These are phyloP conservation scores for Cossypha polioptera DNA, from an alignment of 2,797 vertebrate species.

Conservation along the genomic window DNA sequence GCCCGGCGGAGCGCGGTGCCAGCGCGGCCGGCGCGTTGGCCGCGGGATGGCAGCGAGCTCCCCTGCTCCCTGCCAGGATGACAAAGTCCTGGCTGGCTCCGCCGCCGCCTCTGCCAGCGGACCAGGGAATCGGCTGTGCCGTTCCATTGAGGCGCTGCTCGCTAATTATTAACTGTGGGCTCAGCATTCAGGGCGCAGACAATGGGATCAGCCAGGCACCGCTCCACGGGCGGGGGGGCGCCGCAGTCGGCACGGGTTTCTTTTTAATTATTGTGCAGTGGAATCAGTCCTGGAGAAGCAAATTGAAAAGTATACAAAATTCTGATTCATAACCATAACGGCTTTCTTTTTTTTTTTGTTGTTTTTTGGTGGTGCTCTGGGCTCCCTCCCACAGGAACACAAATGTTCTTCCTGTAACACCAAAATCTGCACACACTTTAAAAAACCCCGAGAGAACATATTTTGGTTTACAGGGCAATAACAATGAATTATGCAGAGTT, in stretches of 20 bases:
- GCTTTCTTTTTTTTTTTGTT: not conserved
- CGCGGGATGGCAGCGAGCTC: not conserved
- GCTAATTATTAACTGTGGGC: constrained; percentile 60
- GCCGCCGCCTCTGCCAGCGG: not conserved
- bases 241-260: not conserved
- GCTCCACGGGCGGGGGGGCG: not conserved
- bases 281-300: not conserved
- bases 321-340: not conserved
- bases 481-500: not conserved
- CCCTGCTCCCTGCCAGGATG: constrained; percentile 39
- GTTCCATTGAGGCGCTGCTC: constrained; percentile 38
- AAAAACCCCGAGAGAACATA: not conserved
- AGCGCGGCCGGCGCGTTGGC: not conserved
- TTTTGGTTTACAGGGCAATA: not conserved
- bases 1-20: not conserved
- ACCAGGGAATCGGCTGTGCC: constrained; percentile 1
- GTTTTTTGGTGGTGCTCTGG: not conserved
- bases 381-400: not conserved
- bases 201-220: constrained; percentile 63
- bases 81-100: constrained; percentile 31
- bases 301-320: constrained; percentile 47
- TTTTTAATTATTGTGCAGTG: constrained; percentile 29
- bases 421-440: not conserved
- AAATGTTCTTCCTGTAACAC: not conserved
- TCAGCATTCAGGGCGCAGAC: constrained; percentile 52